phyloP scores from a whole-genome alignment of 1,140 invertebrate genomes.

The Acromyrmex echinatior region DNA sequence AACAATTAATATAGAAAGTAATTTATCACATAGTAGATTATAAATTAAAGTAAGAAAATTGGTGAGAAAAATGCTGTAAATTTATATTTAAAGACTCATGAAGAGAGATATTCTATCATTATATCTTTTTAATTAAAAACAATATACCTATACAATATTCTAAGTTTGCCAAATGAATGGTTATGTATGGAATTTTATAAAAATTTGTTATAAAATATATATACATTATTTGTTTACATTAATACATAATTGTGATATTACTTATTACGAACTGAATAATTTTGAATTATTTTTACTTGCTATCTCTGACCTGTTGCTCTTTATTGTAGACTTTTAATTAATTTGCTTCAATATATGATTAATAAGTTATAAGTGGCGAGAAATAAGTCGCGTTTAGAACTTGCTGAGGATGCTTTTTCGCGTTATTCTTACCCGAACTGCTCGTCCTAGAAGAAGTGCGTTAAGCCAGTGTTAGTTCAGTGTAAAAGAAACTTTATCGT shows the following conservation, averaged over 20 bases:
- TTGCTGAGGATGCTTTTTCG: conserved; percentile 59
- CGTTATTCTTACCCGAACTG: conserved; percentile 42
- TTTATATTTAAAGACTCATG: neutral
- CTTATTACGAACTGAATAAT: neutral
- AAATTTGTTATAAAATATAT: neutral
- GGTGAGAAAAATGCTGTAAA: neutral
- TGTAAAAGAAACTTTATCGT: conserved; percentile 74
- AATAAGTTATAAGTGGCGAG: conserved; percentile 19
- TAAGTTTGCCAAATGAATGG: too few species aligned
- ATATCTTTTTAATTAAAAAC: too few species aligned
- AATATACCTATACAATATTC: too few species aligned
- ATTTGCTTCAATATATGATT: conserved; percentile 36
- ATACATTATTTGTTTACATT: neutral
- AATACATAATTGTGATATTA: neutral
- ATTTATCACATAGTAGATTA: neutral
- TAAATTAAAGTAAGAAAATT: neutral
- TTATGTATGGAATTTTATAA: neutral
- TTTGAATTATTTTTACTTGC: neutral
- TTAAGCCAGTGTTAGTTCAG: conserved; percentile 69
- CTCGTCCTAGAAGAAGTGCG: conserved; percentile 50
- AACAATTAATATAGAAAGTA: neutral
- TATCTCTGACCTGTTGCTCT: neutral
- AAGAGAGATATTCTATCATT: neutral
- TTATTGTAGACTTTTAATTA: neutral
- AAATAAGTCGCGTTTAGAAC: conserved; percentile 53